phyloP scores from a whole-genome alignment of 2,888 invertebrate genomes.

The Oligia fasciuncula region DNA sequence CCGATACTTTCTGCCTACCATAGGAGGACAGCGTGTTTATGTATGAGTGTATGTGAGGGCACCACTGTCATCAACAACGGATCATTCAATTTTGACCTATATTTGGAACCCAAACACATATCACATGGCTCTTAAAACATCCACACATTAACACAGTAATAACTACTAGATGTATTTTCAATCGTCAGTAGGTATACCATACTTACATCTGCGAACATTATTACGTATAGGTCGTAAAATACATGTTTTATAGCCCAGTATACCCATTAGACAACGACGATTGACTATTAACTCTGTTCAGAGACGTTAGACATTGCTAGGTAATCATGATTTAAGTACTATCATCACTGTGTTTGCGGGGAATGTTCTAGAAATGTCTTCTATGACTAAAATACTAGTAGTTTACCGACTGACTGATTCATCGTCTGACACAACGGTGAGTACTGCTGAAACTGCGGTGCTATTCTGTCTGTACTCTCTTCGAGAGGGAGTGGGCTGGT shows the following conservation, averaged over 20 bases:
- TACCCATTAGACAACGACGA: slow-evolving; percentile 7
- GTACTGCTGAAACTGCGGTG: no score
- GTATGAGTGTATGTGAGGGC: neutral
- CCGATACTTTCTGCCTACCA: neutral
- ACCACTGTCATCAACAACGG: neutral
- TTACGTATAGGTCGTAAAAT: slow-evolving; percentile 25
- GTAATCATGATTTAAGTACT: slow-evolving; percentile 23
- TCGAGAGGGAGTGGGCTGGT: no score
- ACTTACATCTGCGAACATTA: slow-evolving; percentile 36
- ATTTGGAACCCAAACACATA: neutral
- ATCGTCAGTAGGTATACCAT: slow-evolving; percentile 3
- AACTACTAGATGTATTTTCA: slow-evolving; percentile 15
- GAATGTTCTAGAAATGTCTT: neutral
- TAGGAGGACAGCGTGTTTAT: neutral
- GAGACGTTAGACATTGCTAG: neutral
- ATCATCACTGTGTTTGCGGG: neutral
- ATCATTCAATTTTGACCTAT: neutral
- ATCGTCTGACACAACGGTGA: no score
- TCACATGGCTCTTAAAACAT: neutral
- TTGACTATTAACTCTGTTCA: slow-evolving; percentile 35
- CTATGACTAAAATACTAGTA: neutral
- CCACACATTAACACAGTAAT: neutral
- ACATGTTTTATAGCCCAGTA: slow-evolving; percentile 23
- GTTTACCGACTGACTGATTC: no score
- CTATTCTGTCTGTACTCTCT: no score